phyloP scores from a whole-genome alignment of 30 jellyfish, hydroid and myxozoan genomes.

The Catostylus mosaicus region DNA sequence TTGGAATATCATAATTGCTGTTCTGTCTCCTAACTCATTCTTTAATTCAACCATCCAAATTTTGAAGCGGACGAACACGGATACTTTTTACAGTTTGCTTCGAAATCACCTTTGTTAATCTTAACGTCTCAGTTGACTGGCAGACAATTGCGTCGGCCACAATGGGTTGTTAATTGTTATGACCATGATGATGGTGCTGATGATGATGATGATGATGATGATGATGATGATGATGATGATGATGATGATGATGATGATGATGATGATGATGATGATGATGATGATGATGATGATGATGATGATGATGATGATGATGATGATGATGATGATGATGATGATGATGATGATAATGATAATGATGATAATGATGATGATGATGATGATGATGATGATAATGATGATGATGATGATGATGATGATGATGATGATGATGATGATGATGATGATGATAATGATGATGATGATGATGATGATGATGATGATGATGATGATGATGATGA shows the following conservation, averaged over 20 bases:
- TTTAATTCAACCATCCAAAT: no score
- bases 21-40: no score
- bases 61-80: no score
- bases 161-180: no score
- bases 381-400: not conserved
- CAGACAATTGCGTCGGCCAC: no score
- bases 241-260: not conserved
- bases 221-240: not conserved
- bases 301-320: not conserved
- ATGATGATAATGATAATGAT: not conserved
- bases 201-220: not conserved
- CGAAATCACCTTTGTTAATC: no score
- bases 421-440: not conserved
- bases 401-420: not conserved
- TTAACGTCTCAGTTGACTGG: no score
- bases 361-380: not conserved
- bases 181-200: conserved; percentile 1
- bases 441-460: not conserved
- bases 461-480: not conserved
- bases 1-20: no score
- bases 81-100: no score
- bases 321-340: not conserved
- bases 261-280: not conserved
- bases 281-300: not conserved
- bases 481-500: not conserved